Evolutionary conservation across 2,797 vertebrate genomes (phyloP).

Genomic region (Craterocephalus amniculus): DNA sequence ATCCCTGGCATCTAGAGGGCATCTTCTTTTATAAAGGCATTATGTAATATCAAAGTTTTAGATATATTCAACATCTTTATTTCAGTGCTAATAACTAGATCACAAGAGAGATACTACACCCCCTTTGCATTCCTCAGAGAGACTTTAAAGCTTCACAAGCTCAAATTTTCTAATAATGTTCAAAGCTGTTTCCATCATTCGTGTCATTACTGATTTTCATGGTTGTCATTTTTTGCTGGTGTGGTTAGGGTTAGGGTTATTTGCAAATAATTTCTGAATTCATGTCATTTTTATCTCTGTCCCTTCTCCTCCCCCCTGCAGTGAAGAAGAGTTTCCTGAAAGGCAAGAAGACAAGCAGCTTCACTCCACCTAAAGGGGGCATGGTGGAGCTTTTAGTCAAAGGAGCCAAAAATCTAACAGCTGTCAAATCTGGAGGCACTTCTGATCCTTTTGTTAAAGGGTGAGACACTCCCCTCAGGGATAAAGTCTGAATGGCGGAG

Average conservation of each 20-base stretch:
- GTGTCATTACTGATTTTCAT: background rate
- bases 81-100: background rate
- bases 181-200: background rate
- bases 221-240: background rate
- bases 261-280: background rate
- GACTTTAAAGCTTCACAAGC: background rate
- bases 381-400: conserved; percentile 95
- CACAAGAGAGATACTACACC: background rate
- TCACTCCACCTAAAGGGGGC: conserved; percentile 87
- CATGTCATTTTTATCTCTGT: conserved; percentile 5
- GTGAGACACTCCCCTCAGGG: conserved; percentile 71
- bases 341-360: conserved; percentile 87
- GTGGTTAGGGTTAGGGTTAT: no score
- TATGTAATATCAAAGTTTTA: background rate
- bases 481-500: background rate
- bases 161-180: background rate
- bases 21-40: background rate
- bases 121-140: background rate
- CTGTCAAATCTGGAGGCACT: conserved; percentile 93
- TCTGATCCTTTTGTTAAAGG: conserved; percentile 99
- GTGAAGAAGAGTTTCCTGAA: conserved; percentile 91
- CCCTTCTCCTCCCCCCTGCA: conserved; percentile 43
- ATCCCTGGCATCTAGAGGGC: background rate
- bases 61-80: background rate
- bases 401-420: conserved; percentile 96